phyloP scores from a whole-genome alignment of 2,888 invertebrate species.

The Listrodromus nycthemerus region DNA sequence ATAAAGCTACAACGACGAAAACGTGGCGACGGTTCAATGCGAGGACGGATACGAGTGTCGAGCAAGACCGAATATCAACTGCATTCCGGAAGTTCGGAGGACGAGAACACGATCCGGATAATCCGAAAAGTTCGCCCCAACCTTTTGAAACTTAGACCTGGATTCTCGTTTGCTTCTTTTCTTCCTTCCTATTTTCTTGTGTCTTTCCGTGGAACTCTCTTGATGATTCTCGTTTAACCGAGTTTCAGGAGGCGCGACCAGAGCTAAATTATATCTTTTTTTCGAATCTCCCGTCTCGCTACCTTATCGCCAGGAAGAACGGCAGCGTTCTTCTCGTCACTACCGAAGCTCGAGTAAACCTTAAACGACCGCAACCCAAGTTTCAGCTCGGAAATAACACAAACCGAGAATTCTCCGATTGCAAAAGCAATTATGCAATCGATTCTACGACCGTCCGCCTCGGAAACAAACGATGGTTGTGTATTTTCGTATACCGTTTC shows the following conservation, averaged over 20 bases:
- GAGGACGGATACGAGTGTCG: conserved; percentile 15
- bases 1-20: conserved; percentile 68
- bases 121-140: background rate
- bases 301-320: background rate
- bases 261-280: background rate
- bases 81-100: background rate
- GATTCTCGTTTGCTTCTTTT: background rate
- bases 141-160: background rate
- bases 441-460: conserved; percentile 25
- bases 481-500: conserved; percentile 20
- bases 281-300: background rate
- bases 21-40: conserved; percentile 73
- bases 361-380: conserved; percentile 13
- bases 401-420: conserved; percentile 24
- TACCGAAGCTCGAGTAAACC: conserved; percentile 30
- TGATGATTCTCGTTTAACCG: background rate
- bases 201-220: background rate
- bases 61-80: background rate
- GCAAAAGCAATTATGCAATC: conserved; percentile 46
- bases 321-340: background rate
- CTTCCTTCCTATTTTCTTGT: background rate
- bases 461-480: conserved; percentile 13
- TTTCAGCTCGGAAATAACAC: conserved; percentile 32
- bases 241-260: background rate
- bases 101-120: background rate